Evolutionary conservation across 2,888 invertebrate species (phyloP).

Genomic region (Acronicta alni): DNA sequence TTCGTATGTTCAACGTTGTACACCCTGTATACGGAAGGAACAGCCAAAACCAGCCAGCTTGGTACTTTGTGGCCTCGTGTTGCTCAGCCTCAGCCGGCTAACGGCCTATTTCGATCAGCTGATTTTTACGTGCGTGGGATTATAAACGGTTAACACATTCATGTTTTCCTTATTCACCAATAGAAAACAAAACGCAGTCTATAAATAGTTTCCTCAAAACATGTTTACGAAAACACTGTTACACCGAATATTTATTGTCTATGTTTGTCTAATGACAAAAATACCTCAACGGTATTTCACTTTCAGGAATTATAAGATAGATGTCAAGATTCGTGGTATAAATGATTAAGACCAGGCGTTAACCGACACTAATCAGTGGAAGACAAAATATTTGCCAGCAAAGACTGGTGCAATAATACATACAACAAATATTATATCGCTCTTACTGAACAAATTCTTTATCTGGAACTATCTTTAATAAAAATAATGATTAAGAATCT

Average conservation of each 20-base stretch:
- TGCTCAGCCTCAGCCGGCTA: neutral
- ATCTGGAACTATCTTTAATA: too few species aligned
- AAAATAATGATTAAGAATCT: too few species aligned
- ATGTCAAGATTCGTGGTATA: neutral
- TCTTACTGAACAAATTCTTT: too few species aligned
- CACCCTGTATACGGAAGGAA: too few species aligned
- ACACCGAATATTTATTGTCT: neutral
- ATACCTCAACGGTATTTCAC: neutral
- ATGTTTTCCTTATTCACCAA: slow-evolving; percentile 14
- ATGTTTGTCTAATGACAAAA: slow-evolving; percentile 2
- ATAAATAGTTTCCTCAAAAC: slow-evolving; percentile 44
- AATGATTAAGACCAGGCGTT: neutral
- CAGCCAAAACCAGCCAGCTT: too few species aligned
- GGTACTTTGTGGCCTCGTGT: slow-evolving; percentile 2
- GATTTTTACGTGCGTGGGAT: slow-evolving; percentile 24
- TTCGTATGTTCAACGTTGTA: too few species aligned
- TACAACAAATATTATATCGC: neutral
- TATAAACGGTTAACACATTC: slow-evolving; percentile 13
- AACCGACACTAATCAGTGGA: neutral
- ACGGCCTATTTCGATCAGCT: slow-evolving; percentile 26
- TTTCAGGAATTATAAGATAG: neutral
- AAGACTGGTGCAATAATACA: too few species aligned
- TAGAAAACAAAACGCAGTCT: slow-evolving; percentile 31
- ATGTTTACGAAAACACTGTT: slow-evolving; percentile 36
- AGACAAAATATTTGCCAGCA: neutral